Base-by-base conservation (phyloP, 1,140 invertebrate species). In the Aphelenchoides fujianensis region DNA sequence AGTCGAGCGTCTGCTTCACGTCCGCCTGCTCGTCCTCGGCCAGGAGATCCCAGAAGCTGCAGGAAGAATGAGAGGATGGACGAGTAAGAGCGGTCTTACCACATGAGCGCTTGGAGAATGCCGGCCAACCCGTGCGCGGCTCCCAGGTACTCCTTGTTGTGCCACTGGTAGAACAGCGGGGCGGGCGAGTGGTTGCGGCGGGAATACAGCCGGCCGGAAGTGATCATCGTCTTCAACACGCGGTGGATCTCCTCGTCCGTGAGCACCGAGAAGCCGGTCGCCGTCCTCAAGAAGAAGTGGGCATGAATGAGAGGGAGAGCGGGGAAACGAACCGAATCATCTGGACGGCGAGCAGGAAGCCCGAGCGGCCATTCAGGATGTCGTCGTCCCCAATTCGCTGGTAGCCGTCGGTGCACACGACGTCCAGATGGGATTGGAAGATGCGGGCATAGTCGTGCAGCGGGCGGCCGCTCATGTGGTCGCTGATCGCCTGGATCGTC, bases 1-100 rank as follows among this genome's bases (percentile, higher is more conserved):
- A 91, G 74, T 91, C 87, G 64, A 93, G 32, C n/a, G 69, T 80
- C 27, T 36, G 23, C 31, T 69, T 70, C 19, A 79, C 70, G 41
- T 79, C 75, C 3, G 55, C 16, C 9, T 55, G 34, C 7, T 64
- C 73, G 7, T 35, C 16, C 2, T 2, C 70, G 59, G 74, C 72
- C 3, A 79, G 55, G 16, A 67, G 52, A 23, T 82, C 7, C 61
- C 66, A 79, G 69, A 52, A 79, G 61, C 79, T 79, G 16, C 16
- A 74, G 19, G 3, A 28, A 16, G 0, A n/a, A n/a, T n/a, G n/a
- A n/a, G n/a, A n/a, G n/a, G n/a, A n/a, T n/a, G n/a, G n/a, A n/a
- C n/a, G n/a, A n/a, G n/a, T n/a, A n/a, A n/a, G n/a, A n/a, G n/a
- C n/a, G n/a, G n/a, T n/a, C n/a, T n/a, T 30, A 80, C 79, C 62